Percentiles rank a stretch among this genome's conserved stretches.
Evolutionary conservation across 2,113 vertebrate species (phyloP).

Genomic region (Lathamus discolor): DNA sequence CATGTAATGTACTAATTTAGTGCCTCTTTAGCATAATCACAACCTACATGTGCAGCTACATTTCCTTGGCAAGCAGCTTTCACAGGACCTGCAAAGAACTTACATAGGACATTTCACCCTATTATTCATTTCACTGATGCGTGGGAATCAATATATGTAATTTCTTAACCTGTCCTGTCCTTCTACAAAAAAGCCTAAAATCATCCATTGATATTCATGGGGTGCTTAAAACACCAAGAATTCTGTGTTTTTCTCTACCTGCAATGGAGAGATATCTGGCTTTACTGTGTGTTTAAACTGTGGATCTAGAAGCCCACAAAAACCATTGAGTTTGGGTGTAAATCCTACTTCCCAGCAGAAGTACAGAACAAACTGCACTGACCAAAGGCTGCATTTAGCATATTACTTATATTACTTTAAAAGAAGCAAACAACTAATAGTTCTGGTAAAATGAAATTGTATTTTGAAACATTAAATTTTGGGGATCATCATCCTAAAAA

Average conservation of each 20-base stretch:
- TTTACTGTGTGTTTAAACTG: not conserved
- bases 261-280: not conserved
- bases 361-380: not conserved
- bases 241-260: not conserved
- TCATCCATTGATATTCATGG: constrained; percentile 24
- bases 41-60: constrained; percentile 43
- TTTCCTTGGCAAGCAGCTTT: constrained; percentile 61
- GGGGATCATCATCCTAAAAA: not conserved
- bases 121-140: constrained; percentile 32
- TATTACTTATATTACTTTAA: not conserved
- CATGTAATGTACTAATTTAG: constrained; percentile 80
- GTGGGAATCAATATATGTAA: not conserved
- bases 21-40: constrained; percentile 75
- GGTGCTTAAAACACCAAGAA: not conserved
- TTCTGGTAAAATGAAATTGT: not conserved
- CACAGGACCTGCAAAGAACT: constrained; percentile 53
- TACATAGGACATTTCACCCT: not conserved
- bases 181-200: not conserved
- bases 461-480: not conserved
- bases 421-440: not conserved
- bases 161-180: not conserved
- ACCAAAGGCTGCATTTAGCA: not conserved
- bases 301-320: not conserved
- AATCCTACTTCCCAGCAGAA: not conserved
- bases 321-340: not conserved